A percentile compares a stretch with the other conserved stretches of the same genome.
phyloP scores from a whole-genome alignment of 2,888 invertebrate genomes.

The Bedellia somnulentella region DNA sequence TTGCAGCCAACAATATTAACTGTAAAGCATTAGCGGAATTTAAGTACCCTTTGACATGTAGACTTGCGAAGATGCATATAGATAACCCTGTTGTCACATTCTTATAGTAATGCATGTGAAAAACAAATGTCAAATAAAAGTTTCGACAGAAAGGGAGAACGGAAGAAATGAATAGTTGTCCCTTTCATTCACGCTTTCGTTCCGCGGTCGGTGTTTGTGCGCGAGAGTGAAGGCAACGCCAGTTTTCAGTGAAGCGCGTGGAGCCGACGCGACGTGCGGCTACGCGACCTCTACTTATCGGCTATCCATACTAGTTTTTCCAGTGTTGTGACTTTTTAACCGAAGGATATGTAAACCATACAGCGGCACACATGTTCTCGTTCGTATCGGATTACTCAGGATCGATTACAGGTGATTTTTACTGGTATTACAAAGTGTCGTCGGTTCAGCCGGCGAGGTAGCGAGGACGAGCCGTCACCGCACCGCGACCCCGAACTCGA shows the following conservation, averaged over 20 bases:
- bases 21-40: too few relatives aligned
- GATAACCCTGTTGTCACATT: too few relatives aligned
- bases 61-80: too few relatives aligned
- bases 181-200: conserved; percentile 50
- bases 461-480: conserved; percentile 14
- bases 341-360: too few relatives aligned
- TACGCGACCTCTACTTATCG: neutral
- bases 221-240: conserved; percentile 34
- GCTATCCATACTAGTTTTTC: neutral
- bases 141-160: conserved; percentile 30
- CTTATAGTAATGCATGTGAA: too few relatives aligned
- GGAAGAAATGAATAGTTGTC: conserved; percentile 46
- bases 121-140: too few relatives aligned
- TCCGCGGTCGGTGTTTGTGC: conserved; percentile 21
- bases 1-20: too few relatives aligned
- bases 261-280: conserved; percentile 10
- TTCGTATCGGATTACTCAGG: too few relatives aligned
- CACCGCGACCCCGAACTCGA: conserved; percentile 23
- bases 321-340: conserved; percentile 12
- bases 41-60: too few relatives aligned
- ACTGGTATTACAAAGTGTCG: too few relatives aligned
- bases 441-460: conserved; percentile 10
- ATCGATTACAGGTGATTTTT: too few relatives aligned
- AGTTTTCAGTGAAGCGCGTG: conserved; percentile 52
- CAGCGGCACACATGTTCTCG: too few relatives aligned